These are phyloP conservation scores for Theretra japonica DNA, from an alignment of 2,888 invertebrate species.

Conservation along the genomic window DNA sequence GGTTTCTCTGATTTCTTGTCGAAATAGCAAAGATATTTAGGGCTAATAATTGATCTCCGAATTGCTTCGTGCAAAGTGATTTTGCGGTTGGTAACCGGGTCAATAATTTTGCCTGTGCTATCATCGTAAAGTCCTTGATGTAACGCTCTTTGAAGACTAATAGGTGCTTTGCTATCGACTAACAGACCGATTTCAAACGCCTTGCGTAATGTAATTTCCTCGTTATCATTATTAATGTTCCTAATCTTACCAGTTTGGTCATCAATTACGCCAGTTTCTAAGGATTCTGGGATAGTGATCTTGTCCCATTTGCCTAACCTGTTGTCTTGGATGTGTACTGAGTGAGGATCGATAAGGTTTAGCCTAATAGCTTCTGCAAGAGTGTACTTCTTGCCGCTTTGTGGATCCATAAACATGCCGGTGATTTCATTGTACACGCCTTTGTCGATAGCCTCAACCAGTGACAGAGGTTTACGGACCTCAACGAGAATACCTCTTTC, in stretches of 20 bases:
- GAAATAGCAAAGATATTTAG: constrained; percentile 92
- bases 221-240: constrained; percentile 87
- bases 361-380: constrained; percentile 92
- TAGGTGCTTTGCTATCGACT: constrained; percentile 91
- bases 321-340: constrained; percentile 92
- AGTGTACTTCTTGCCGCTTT: constrained; percentile 90
- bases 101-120: constrained; percentile 91
- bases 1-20: constrained; percentile 90
- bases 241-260: constrained; percentile 88
- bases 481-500: constrained; percentile 93
- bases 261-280: constrained; percentile 90
- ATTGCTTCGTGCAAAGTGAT: constrained; percentile 94
- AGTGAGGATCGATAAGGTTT: constrained; percentile 92
- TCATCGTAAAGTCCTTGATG: constrained; percentile 95
- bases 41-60: constrained; percentile 91
- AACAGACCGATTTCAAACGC: constrained; percentile 92
- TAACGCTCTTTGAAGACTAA: constrained; percentile 92
- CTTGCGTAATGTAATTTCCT: constrained; percentile 89
- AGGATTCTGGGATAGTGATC: constrained; percentile 91
- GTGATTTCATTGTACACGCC: constrained; percentile 91
- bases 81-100: constrained; percentile 90
- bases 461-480: constrained; percentile 91
- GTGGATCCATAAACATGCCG: constrained; percentile 93
- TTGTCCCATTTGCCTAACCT: constrained; percentile 90
- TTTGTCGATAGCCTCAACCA: constrained; percentile 92